These are phyloP conservation scores for Camelus dromedarius DNA, from an alignment of 2,113 vertebrate genomes.

Conservation along the genomic window DNA sequence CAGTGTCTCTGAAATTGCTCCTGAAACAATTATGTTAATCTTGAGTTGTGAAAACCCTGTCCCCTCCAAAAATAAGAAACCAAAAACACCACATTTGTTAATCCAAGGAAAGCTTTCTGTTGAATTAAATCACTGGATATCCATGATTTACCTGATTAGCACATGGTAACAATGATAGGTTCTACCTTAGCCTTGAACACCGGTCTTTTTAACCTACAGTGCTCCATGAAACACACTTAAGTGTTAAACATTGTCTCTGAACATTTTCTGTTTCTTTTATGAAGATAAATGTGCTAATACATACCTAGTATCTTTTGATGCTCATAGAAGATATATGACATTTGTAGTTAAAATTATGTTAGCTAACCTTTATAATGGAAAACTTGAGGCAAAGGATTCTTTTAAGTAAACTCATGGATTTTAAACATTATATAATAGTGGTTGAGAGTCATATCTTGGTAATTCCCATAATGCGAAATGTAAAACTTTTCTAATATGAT, in stretches of 20 bases:
- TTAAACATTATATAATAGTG: slow-evolving; percentile 43
- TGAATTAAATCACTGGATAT: not conserved
- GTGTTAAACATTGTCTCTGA: not conserved
- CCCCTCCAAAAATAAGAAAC: too few relatives aligned
- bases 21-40: not conserved
- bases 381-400: not conserved
- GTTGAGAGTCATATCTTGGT: not conserved
- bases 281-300: not conserved
- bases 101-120: not conserved
- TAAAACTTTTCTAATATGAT: slow-evolving; percentile 61
- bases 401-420: slow-evolving; percentile 63
- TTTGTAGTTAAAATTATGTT: not conserved
- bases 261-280: not conserved
- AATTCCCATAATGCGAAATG: slow-evolving; percentile 27
- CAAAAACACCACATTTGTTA: not conserved
- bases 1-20: not conserved
- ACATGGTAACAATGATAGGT: not conserved
- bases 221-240: not conserved
- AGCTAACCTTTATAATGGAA: slow-evolving; percentile 52
- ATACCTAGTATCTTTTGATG: not conserved
- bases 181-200: rapidly evolving
- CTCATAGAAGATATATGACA: not conserved
- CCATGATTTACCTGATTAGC: not conserved
- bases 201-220: not conserved
- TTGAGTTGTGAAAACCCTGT: not conserved